Evolutionary conservation across 2,797 vertebrate genomes (phyloP).

Genomic region (Micrastur ruficollis): DNA sequence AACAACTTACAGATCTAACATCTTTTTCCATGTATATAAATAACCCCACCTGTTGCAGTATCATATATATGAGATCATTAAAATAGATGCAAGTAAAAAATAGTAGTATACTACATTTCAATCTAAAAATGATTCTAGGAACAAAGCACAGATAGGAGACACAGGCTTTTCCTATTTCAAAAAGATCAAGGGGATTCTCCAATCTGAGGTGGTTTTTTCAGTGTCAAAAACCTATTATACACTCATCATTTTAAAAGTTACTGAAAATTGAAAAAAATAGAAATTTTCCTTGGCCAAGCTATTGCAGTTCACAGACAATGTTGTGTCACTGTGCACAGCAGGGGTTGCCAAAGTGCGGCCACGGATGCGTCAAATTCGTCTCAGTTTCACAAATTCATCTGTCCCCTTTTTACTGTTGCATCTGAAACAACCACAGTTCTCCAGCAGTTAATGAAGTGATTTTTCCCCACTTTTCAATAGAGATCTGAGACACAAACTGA

Average conservation of each 20-base stretch:
- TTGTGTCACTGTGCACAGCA: not conserved
- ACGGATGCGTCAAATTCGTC: not conserved
- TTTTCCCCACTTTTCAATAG: not conserved
- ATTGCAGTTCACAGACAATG: not conserved
- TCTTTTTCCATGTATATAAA: constrained; percentile 49
- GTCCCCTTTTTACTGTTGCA: not conserved
- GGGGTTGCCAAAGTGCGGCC: not conserved
- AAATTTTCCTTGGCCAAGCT: not conserved
- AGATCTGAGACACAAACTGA: not conserved
- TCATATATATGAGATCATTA: constrained; percentile 33
- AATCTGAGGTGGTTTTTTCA: not conserved
- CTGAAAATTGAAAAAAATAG: not conserved
- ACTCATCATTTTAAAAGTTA: not conserved
- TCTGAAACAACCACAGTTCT: not conserved
- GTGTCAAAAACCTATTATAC: not conserved
- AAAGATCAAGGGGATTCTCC: not conserved
- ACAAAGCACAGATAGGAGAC: not conserved
- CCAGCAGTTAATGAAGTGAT: not conserved
- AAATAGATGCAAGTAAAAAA: constrained; percentile 46
- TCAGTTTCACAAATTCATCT: not conserved
- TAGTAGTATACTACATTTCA: constrained; percentile 1
- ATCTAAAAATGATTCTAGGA: constrained; percentile 23
- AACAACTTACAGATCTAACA: constrained; percentile 37
- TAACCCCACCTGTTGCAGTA: constrained; percentile 52
- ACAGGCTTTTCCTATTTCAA: not conserved